These are phyloP conservation scores for Ormyrus thymus DNA, from an alignment of 2,888 invertebrate species.

Conservation along the genomic window DNA sequence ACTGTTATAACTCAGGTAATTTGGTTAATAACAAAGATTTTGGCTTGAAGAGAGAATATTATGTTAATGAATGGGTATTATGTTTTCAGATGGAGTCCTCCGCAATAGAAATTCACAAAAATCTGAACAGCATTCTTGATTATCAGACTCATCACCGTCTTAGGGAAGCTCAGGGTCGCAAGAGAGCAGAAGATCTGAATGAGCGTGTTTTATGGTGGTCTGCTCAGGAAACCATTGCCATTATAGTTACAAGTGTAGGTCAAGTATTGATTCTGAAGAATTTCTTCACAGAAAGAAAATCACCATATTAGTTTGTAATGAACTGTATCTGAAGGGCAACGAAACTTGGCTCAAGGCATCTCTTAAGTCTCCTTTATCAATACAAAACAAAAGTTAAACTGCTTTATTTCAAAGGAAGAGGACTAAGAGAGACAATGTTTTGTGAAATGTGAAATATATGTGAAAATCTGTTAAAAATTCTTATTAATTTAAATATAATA, in stretches of 20 bases:
- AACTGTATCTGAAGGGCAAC: slow-evolving; percentile 8
- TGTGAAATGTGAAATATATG: slow-evolving; percentile 49
- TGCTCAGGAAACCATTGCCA: slow-evolving; percentile 88
- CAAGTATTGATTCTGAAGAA: slow-evolving; percentile 94
- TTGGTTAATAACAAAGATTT: background rate
- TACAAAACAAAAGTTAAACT: slow-evolving; percentile 22
- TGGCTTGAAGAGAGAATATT: background rate
- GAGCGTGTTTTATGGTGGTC: slow-evolving; percentile 97
- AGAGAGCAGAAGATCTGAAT: slow-evolving; percentile 96
- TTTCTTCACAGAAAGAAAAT: slow-evolving; percentile 83
- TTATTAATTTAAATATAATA: slow-evolving; percentile 37
- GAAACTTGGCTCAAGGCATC: slow-evolving; percentile 18
- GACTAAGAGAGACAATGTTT: slow-evolving; percentile 33
- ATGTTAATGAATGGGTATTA: background rate
- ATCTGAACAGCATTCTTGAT: slow-evolving; percentile 91
- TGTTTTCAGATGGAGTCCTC: slow-evolving; percentile 91
- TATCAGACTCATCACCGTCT: slow-evolving; percentile 98
- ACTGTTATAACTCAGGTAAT: slow-evolving; percentile 93
- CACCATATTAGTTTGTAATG: slow-evolving; percentile 53
- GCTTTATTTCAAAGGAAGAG: slow-evolving; percentile 15
- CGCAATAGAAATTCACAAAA: slow-evolving; percentile 92
- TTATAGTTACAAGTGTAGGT: slow-evolving; percentile 89
- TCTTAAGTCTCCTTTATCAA: slow-evolving; percentile 1
- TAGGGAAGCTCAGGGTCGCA: slow-evolving; percentile 95
- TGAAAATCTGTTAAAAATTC: slow-evolving; percentile 36